These are phyloP conservation scores for Aelia acuminata DNA, from an alignment of 2,888 invertebrate species.

Conservation along the genomic window DNA sequence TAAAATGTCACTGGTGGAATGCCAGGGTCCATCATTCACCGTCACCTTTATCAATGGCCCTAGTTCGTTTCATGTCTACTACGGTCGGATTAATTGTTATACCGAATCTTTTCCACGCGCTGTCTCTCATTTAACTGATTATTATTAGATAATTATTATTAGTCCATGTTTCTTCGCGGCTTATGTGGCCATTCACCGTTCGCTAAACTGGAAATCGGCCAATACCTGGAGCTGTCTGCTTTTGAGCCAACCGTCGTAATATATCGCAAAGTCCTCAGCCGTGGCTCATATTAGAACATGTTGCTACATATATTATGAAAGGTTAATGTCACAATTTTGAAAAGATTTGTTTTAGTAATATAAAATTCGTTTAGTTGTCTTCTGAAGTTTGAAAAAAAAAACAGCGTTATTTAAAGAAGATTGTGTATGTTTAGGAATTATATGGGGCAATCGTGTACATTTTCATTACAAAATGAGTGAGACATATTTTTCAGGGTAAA, in stretches of 20 bases:
- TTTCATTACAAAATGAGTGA: no score
- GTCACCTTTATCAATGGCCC: slow-evolving; percentile 11
- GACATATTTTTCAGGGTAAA: no score
- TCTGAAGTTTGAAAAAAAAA: no score
- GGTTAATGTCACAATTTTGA: not conserved
- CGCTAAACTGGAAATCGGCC: not conserved
- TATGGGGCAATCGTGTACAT: no score
- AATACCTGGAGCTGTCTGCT: not conserved
- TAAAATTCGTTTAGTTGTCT: not conserved
- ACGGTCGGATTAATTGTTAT: not conserved
- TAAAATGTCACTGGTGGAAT: slow-evolving; percentile 24
- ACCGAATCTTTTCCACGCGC: not conserved
- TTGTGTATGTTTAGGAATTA: not conserved
- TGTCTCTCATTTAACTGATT: not conserved
- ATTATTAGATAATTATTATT: not conserved
- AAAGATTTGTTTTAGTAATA: not conserved
- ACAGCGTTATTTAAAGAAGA: no score
- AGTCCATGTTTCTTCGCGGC: not conserved
- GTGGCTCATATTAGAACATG: not conserved
- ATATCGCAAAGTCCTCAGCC: not conserved
- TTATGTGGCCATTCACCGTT: not conserved
- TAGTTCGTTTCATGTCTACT: not conserved
- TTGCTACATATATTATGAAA: not conserved
- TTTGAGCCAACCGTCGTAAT: not conserved
- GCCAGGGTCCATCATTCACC: slow-evolving; percentile 5